Percentiles rank a stretch among this genome's conserved stretches.
These are phyloP conservation scores for Natrix natrix DNA, from an alignment of 2,797 vertebrate genomes.

Conservation along the genomic window DNA sequence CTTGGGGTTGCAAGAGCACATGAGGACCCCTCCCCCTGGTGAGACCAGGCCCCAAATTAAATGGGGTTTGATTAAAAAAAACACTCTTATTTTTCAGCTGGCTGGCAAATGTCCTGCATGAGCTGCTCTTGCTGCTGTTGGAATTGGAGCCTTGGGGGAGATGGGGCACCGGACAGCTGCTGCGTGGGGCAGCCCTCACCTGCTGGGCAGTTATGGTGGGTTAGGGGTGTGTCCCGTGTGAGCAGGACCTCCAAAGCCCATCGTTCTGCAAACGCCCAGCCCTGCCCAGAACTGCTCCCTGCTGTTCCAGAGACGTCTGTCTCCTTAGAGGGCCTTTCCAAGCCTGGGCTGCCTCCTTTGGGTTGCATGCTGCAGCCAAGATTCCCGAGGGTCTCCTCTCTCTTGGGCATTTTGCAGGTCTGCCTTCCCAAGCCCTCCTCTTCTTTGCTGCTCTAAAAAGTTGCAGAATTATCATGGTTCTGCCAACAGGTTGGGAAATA, in stretches of 20 bases:
- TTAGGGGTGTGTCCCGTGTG: too few relatives aligned
- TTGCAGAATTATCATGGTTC: too few relatives aligned
- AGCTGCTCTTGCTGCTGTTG: background rate
- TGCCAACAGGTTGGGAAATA: background rate
- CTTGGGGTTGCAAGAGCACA: background rate
- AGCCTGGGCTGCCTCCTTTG: background rate
- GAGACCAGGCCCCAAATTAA: background rate
- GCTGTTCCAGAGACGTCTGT: background rate
- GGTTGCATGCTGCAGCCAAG: background rate
- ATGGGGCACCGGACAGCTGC: background rate
- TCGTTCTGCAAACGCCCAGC: too few relatives aligned
- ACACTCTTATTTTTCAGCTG: background rate
- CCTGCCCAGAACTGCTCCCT: background rate
- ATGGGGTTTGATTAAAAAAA: background rate
- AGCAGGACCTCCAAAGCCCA: background rate
- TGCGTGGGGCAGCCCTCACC: background rate
- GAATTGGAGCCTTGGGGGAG: background rate
- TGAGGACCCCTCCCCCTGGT: background rate
- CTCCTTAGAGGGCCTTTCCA: background rate
- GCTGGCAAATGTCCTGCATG: background rate
- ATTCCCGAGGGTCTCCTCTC: background rate
- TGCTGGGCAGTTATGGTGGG: conserved; percentile 5
- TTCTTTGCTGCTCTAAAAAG: background rate
- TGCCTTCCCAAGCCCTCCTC: background rate
- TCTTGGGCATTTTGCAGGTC: background rate